Evolutionary conservation across 2,888 invertebrate genomes (phyloP).

Genomic region (Seladonia tumulorum): DNA sequence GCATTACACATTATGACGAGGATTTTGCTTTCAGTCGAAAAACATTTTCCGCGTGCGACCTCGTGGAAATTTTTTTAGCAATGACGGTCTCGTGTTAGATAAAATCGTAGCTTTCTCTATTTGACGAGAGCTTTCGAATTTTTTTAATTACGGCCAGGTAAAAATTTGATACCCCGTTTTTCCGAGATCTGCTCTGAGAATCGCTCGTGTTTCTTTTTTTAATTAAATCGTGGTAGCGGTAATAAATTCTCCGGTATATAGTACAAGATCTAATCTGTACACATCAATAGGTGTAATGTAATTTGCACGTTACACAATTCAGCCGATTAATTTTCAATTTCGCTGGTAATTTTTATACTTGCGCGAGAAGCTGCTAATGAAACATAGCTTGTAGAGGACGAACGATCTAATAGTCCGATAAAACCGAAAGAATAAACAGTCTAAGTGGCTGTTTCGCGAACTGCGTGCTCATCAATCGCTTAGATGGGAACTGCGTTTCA

Average conservation of each 20-base stretch:
- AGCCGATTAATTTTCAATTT: neutral
- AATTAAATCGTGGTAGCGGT: neutral
- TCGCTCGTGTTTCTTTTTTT: neutral
- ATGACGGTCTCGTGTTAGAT: neutral
- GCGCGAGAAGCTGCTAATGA: neutral
- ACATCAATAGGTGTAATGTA: neutral
- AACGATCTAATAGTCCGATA: neutral
- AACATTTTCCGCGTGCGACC: neutral
- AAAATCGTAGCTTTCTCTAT: conserved; percentile 8
- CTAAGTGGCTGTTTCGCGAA: conserved; percentile 7
- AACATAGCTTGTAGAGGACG: neutral
- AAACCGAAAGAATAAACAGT: conserved; percentile 12
- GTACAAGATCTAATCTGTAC: neutral
- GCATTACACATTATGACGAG: neutral
- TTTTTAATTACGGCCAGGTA: neutral
- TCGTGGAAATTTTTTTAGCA: neutral
- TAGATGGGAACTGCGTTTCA: conserved; percentile 36
- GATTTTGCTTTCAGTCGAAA: neutral
- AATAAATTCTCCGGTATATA: neutral
- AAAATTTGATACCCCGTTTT: neutral
- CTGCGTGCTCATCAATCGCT: conserved; percentile 15
- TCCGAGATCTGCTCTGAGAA: neutral
- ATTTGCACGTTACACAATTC: neutral
- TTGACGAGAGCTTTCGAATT: neutral
- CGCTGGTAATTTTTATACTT: neutral